Base-by-base conservation (phyloP, 2,888 invertebrate genomes). In the Tenthredo scrophulariae region DNA sequence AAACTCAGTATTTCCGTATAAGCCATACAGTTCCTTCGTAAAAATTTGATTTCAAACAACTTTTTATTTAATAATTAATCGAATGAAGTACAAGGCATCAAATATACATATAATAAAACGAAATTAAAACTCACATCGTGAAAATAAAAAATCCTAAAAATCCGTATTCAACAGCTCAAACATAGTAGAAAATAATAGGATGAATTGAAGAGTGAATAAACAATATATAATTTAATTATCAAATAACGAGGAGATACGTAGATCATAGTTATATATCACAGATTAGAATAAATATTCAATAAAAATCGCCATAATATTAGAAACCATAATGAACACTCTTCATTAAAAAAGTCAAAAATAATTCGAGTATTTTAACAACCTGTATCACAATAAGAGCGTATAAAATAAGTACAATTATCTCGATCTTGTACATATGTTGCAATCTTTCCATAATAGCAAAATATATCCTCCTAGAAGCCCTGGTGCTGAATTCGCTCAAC, bases 341-440 rank as follows among this genome's bases (percentile, higher is more conserved):
- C 75, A 89, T 86, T 84, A 89, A 84, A 58, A 88, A 89, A 50
- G 87, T 88, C 40, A 91, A 82, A 40, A 89, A 72, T 46, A 87
- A 87, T 85, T 91, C 91, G 46, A 90, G 85, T 37, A 90, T 85
- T 86, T 89, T 91, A 40, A 91, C 89, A 22, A 87, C 86, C 84
- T 91, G 91, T 50, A 91, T 88, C 6, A 91, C 87, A 58, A 91
- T 87, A 54, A 91, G 85, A 1, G 89, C 90, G 83, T 92, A 89
- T 72, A 91, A 87, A 85, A 91, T 87, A 15, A 92, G 85, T 85
- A 91, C 89, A 46, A 91, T 87, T 87, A 92, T 90, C 88, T 91
- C 92, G 84, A 92, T 90, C 87, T 90, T 92, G 85, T 92, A 91
- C 90, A 92, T 90, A 84, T 92, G 90, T 75, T 91, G 90, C 84